A percentile compares a stretch with the other conserved stretches of the same genome.
Evolutionary conservation across 2,113 vertebrate genomes (phyloP).

Genomic region (Ardeotis arabs): DNA sequence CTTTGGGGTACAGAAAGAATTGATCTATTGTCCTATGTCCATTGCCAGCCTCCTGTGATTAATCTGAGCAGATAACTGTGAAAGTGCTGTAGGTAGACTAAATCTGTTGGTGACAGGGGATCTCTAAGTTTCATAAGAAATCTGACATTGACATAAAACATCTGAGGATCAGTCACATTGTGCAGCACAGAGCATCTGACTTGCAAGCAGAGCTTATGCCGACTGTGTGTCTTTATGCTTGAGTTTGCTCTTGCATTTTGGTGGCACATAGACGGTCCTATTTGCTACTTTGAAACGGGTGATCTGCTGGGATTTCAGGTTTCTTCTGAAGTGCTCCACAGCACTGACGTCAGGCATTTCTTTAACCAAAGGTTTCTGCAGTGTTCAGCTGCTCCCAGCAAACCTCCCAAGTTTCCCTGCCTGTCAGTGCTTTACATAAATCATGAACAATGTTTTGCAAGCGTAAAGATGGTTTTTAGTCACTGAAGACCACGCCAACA

Average conservation of each 20-base stretch:
- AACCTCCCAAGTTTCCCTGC: neutral
- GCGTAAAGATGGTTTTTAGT: neutral
- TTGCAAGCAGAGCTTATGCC: neutral
- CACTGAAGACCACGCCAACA: neutral
- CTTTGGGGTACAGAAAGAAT: neutral
- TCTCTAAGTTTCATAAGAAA: neutral
- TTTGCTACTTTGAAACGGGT: neutral
- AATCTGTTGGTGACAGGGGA: neutral
- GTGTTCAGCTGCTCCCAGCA: neutral
- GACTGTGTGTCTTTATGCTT: neutral
- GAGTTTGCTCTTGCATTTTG: neutral
- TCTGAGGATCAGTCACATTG: no score
- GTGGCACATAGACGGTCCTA: neutral
- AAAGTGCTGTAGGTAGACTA: neutral
- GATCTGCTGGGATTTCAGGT: neutral
- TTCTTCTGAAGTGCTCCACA: neutral
- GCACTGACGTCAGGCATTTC: neutral
- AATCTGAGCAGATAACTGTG: neutral
- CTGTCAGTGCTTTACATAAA: neutral
- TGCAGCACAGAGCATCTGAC: neutral
- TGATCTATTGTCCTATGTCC: neutral
- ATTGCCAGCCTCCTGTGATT: neutral
- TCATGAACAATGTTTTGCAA: fast-evolving
- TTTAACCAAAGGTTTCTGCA: neutral
- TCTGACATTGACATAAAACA: neutral